These are phyloP conservation scores for Esox niger DNA, from an alignment of 2,113 vertebrate genomes.

Conservation along the genomic window DNA sequence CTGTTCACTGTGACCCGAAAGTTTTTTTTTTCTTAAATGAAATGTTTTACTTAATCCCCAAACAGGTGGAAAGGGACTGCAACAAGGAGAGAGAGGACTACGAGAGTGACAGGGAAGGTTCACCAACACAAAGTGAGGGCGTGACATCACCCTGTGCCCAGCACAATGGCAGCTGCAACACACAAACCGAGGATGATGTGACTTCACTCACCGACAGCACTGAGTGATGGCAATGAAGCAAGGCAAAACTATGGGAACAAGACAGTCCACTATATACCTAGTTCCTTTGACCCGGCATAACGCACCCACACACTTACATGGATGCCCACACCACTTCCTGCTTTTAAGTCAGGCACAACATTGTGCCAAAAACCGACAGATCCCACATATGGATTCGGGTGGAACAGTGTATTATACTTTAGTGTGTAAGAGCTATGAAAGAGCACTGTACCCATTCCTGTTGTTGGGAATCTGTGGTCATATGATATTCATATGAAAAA, in stretches of 20 bases:
- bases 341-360: neutral
- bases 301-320: slow-evolving; percentile 1
- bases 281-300: neutral
- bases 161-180: slow-evolving; percentile 86
- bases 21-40: too few species aligned
- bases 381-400: neutral
- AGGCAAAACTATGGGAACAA: neutral
- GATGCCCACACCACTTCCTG: slow-evolving; percentile 4
- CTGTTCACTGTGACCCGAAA: too few species aligned
- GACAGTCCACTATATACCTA: neutral
- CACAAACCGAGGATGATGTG: slow-evolving; percentile 30
- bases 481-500: slow-evolving; percentile 40
- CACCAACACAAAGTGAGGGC: slow-evolving; percentile 63
- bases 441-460: neutral
- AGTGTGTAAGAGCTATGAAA: neutral
- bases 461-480: slow-evolving; percentile 31
- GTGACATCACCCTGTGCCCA: slow-evolving; percentile 61
- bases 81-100: slow-evolving; percentile 66
- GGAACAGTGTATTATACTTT: neutral
- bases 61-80: slow-evolving; percentile 69
- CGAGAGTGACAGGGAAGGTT: slow-evolving; percentile 62
- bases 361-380: neutral
- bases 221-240: slow-evolving; percentile 25
- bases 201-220: neutral
- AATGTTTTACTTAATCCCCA: too few species aligned